Evolutionary conservation across 2,113 vertebrate genomes (phyloP).

Genomic region (Vulpes ferrilata): DNA sequence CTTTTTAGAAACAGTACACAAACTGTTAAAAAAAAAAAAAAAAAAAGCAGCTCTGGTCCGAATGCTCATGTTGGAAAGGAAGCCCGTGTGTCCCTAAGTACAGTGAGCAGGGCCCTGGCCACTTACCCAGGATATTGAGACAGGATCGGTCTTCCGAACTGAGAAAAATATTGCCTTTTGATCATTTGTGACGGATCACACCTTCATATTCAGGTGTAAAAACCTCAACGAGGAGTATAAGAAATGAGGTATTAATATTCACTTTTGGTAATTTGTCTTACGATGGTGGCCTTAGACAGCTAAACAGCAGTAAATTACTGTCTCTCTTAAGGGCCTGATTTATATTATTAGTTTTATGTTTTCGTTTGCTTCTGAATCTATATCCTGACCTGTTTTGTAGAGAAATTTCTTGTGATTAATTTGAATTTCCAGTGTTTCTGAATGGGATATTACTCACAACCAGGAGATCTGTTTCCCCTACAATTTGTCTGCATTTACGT

Average conservation of each 20-base stretch:
- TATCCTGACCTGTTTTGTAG: conserved; percentile 65
- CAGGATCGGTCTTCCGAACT: conserved; percentile 6
- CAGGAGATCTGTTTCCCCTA: conserved; percentile 65
- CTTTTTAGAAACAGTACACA: conserved; percentile 44
- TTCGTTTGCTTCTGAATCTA: conserved; percentile 61
- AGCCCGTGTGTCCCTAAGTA: not conserved
- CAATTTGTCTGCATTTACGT: conserved; percentile 71
- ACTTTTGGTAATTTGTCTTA: conserved; percentile 68
- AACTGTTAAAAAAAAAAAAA: conserved; percentile 53
- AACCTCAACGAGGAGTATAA: conserved; percentile 55
- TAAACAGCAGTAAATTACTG: conserved; percentile 77
- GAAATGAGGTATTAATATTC: conserved; percentile 65
- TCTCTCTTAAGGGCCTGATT: conserved; percentile 76
- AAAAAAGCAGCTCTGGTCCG: not conserved
- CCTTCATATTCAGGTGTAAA: conserved; percentile 40
- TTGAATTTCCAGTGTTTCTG: conserved; percentile 79
- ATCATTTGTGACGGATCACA: conserved; percentile 46
- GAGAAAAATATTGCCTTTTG: conserved; percentile 21
- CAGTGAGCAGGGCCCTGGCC: not conserved
- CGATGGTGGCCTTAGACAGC: conserved; percentile 45
- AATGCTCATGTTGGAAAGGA: not conserved
- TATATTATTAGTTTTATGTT: conserved; percentile 78
- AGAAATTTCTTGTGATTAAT: conserved; percentile 78
- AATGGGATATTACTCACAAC: conserved; percentile 80
- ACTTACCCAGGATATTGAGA: not conserved